These are phyloP conservation scores for Microcebus ravelobensis DNA, from an alignment of 2,113 vertebrate genomes.

Conservation along the genomic window DNA sequence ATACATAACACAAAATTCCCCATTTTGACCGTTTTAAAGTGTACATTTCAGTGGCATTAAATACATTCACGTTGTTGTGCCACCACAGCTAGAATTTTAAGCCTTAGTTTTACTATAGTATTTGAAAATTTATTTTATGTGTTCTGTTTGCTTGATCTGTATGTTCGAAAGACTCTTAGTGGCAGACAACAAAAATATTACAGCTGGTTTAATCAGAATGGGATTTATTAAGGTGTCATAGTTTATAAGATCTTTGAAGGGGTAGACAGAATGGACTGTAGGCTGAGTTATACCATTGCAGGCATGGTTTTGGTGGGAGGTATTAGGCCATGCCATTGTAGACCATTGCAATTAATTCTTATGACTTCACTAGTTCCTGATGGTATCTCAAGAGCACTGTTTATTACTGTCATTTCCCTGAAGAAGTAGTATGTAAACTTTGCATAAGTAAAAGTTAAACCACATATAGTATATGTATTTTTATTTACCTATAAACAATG, in stretches of 20 bases:
- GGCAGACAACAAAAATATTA: background rate
- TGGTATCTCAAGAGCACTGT: background rate
- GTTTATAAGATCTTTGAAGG: background rate
- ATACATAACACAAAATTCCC: background rate
- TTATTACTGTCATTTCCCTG: background rate
- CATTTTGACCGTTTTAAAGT: constrained; percentile 46
- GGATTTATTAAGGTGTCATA: constrained; percentile 20
- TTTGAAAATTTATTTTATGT: constrained; percentile 27
- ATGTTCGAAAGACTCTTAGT: background rate
- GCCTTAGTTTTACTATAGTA: background rate
- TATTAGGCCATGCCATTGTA: background rate
- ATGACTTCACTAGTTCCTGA: background rate
- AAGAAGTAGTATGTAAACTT: background rate
- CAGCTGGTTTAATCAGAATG: background rate
- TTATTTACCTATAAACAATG: background rate
- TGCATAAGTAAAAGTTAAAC: background rate
- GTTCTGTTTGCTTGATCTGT: background rate
- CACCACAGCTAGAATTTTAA: constrained; percentile 6
- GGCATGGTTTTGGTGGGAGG: background rate
- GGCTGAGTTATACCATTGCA: background rate
- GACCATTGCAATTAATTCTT: background rate
- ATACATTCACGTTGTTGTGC: background rate
- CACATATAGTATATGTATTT: background rate
- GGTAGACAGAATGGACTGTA: background rate
- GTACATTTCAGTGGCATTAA: background rate